phyloP scores from a whole-genome alignment of 2,113 vertebrate genomes.

The Lutjanus erythropterus region DNA sequence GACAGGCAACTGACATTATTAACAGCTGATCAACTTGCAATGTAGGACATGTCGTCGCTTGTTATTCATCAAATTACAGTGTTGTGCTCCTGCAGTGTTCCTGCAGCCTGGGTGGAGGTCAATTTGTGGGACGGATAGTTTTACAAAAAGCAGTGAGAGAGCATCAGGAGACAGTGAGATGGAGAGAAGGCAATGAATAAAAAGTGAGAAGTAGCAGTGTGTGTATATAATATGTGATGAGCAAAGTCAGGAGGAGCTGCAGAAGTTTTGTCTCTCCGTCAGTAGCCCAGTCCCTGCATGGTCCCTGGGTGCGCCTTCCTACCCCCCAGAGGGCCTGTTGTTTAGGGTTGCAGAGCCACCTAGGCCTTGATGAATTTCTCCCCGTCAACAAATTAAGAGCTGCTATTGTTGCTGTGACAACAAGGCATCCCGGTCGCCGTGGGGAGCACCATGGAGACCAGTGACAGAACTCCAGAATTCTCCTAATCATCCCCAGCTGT shows the following conservation, averaged over 20 bases:
- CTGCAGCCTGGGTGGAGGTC: constrained; percentile 39
- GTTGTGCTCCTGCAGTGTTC: too few species aligned
- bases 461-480: constrained; percentile 83
- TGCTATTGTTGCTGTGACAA: constrained; percentile 83
- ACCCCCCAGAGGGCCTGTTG: constrained; percentile 78
- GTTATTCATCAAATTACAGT: too few species aligned
- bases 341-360: constrained; percentile 78
- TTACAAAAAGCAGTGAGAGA: constrained; percentile 44
- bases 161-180: constrained; percentile 25
- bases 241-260: constrained; percentile 69
- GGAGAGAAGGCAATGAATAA: constrained; percentile 27
- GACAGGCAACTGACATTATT: too few species aligned
- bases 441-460: constrained; percentile 83
- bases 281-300: constrained; percentile 43
- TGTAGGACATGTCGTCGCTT: too few species aligned
- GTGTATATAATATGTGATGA: constrained; percentile 51
- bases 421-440: constrained; percentile 78
- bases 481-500: constrained; percentile 84
- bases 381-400: constrained; percentile 84
- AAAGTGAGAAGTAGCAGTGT: constrained; percentile 54
- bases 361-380: constrained; percentile 80
- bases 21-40: too few species aligned
- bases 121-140: constrained; percentile 54
- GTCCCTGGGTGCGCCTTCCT: constrained; percentile 61
- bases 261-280: constrained; percentile 76